phyloP scores from a whole-genome alignment of 2,113 vertebrate species.

The Chaetorhynchus papuensis region DNA sequence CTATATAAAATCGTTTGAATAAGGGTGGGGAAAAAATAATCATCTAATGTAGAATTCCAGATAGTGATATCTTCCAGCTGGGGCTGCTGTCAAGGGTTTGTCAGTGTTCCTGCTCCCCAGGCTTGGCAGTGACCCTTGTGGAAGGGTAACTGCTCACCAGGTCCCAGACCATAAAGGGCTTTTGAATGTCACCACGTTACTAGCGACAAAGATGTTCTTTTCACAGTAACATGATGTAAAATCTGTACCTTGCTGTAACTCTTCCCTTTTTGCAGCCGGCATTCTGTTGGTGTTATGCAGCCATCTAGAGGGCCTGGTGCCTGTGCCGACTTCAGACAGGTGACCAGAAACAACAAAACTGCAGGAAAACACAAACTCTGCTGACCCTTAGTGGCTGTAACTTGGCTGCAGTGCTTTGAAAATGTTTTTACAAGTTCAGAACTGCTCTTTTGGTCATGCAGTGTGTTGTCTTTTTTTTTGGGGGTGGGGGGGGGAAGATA shows the following conservation, averaged over 20 bases:
- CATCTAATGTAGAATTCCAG: neutral
- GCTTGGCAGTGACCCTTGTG: neutral
- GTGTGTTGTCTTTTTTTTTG: neutral
- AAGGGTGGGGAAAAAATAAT: neutral
- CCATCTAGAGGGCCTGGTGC: slow-evolving; percentile 51
- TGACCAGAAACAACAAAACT: neutral
- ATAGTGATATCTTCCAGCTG: neutral
- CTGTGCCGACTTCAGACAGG: fast-evolving
- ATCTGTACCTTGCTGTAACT: neutral
- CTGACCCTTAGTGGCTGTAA: slow-evolving; percentile 36
- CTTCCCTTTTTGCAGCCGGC: neutral
- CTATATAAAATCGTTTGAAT: neutral
- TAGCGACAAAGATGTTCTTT: neutral
- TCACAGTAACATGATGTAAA: neutral
- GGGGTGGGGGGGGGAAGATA: fast-evolving
- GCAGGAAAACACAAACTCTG: neutral
- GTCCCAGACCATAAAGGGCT: neutral
- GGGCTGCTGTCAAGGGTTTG: neutral
- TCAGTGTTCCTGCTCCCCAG: neutral
- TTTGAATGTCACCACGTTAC: neutral
- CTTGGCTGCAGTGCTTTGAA: neutral
- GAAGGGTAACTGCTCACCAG: neutral
- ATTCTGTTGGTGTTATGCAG: slow-evolving; percentile 27
- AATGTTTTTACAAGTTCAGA: neutral
- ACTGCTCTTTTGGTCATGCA: neutral